Evolutionary conservation across 1,140 invertebrate genomes (phyloP).

Genomic region (Pantala flavescens): DNA sequence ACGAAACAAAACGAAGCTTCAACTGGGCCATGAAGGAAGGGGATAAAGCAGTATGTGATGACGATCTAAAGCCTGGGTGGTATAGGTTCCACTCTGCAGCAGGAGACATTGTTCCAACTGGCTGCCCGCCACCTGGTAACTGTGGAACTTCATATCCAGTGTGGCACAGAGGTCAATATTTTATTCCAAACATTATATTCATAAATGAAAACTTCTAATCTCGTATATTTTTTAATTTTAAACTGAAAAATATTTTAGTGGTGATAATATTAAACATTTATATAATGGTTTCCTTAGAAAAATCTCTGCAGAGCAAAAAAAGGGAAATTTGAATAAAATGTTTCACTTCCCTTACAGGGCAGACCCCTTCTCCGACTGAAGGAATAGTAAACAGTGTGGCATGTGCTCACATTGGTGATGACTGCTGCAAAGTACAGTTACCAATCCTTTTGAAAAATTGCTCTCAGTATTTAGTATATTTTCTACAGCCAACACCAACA

Average conservation of each 20-base stretch:
- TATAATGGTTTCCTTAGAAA: constrained; percentile 12
- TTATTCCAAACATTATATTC: too few relatives aligned
- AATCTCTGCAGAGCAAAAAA: too few relatives aligned
- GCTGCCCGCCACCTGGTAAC: constrained; percentile 26
- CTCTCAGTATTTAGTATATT: constrained; percentile 26
- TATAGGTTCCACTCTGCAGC: constrained; percentile 25
- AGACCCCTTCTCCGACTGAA: constrained; percentile 25
- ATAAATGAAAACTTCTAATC: too few relatives aligned
- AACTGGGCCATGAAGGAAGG: constrained; percentile 25
- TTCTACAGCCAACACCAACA: constrained; percentile 27
- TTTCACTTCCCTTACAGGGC: constrained; percentile 21
- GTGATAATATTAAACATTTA: too few relatives aligned
- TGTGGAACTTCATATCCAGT: constrained; percentile 26
- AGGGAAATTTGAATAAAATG: not conserved
- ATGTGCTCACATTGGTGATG: constrained; percentile 25
- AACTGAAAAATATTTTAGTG: too few relatives aligned
- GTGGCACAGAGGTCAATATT: constrained; percentile 26
- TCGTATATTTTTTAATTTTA: too few relatives aligned
- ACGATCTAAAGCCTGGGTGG: constrained; percentile 25
- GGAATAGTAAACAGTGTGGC: constrained; percentile 25
- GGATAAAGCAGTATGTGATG: constrained; percentile 25
- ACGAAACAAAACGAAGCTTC: constrained; percentile 25
- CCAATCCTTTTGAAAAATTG: constrained; percentile 28
- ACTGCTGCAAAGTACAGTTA: constrained; percentile 26
- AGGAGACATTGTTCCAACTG: constrained; percentile 26